These are phyloP conservation scores for Hoplodrina ambigua DNA, from an alignment of 2,888 invertebrate species.

Conservation along the genomic window DNA sequence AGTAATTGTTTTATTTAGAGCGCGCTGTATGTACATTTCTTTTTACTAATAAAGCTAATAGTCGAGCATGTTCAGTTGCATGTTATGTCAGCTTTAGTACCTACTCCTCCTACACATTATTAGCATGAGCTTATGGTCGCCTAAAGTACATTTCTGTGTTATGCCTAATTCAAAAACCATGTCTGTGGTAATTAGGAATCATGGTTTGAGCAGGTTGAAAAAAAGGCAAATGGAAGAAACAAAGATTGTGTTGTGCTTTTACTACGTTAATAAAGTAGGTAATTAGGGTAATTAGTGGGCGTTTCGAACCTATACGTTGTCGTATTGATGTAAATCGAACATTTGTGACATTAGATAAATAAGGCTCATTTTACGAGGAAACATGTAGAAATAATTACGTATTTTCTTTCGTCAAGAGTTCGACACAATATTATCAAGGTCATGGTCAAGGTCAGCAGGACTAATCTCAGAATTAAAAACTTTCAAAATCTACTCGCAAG, in stretches of 20 bases:
- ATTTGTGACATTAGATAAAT: no score
- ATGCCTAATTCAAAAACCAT: slow-evolving; percentile 56
- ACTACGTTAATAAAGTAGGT: neutral
- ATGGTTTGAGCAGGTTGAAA: slow-evolving; percentile 16
- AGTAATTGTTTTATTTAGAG: no score
- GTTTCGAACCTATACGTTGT: neutral
- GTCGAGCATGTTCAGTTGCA: slow-evolving; percentile 28
- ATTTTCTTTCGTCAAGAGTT: no score
- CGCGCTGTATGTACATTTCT: neutral
- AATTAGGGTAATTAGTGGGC: neutral
- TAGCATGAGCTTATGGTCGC: slow-evolving; percentile 33
- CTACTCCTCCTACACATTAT: slow-evolving; percentile 21
- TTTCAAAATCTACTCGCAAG: no score
- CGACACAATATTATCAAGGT: no score
- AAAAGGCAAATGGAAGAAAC: slow-evolving; percentile 16
- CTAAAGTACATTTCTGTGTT: slow-evolving; percentile 55
- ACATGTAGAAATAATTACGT: no score
- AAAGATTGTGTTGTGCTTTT: neutral
- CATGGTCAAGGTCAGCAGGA: no score
- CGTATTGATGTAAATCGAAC: neutral
- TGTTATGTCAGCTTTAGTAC: slow-evolving; percentile 28
- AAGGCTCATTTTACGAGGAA: no score
- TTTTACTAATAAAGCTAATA: slow-evolving; percentile 10
- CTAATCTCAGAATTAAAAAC: no score
- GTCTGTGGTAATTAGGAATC: slow-evolving; percentile 38